Base-by-base conservation (phyloP, 2,797 vertebrate species). In the Lepilemur ruficaudatus region DNA sequence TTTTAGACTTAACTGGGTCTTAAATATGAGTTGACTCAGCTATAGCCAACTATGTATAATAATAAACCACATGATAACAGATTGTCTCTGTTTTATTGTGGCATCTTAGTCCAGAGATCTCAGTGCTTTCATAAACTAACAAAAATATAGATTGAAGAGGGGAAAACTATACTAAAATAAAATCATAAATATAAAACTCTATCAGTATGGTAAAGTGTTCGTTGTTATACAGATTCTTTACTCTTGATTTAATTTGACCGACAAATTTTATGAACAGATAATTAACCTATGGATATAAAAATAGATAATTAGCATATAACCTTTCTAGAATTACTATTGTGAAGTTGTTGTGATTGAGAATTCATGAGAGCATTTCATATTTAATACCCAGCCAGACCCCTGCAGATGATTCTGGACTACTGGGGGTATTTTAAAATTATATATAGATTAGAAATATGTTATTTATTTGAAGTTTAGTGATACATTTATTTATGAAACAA, bases 41-140 rank as follows among this genome's bases (percentile, higher is more conserved):
- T 73, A n/a, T 35, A 48, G 22, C 11, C 70, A 94, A 2, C 9
- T 65, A 0, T 75, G 4, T 50, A 25, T 87, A 50, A 83, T 63
- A 78, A 30, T 85, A 85, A 91, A 35, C 32, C 15, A 65, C 28
- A 55, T 84, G 22, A 28, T 88, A 43, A 52, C 20, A 67, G 57
- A 92, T 13, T 48, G 22, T 43, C 23, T n/a, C 4, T 85, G 30
- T 89, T 67, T 78, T 52, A 48, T n/a, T 28, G 55, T 75, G 48
- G 12, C 23, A 46, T 76, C 91, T 93, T 88, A 67, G 81, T 91
- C 32, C 12, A 80, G 85, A 85, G 30, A 43, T 67, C 72, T 73
- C 23, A 91, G 4, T 87, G 69, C 46, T 91, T 93, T 88, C 57
- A 13, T 84, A 84, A 96, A 72, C 75, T 52, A 89, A 80, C 10